Evolutionary conservation across 2,113 vertebrate species (phyloP), one percentile per base, ranked within the genome.

Genomic region (Oophaga pumilio): DNA sequence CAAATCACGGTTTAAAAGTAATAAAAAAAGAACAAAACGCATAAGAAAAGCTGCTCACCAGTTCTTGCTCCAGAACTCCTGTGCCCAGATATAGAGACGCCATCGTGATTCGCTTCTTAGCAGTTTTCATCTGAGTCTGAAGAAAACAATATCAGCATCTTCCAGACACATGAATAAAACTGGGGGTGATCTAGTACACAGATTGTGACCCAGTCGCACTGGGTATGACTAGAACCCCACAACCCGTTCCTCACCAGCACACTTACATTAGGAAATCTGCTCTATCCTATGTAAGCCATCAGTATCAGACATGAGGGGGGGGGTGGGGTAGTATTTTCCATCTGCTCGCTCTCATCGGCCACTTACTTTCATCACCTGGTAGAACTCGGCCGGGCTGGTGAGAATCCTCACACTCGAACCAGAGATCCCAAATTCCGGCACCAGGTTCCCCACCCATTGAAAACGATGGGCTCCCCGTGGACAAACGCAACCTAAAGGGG

Each of bases 81-180:
- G 96, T 97, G 77, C 98, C 98, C 90, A 99, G 94, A 92, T 99
- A 99, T 0, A 99, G 92, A 0, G 98, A 99, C 8, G 98, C 98
- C 96, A 99, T 96, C 91, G 98, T 96, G 22, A 99, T 96, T n/a
- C 98, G 93, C 89, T 91, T 94, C 93, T 93, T 95, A n/a, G 97
- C 97, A 0, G 92, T 92, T 91, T 93, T 96, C 90, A 99, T 97
- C 73, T 96, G 96, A 24, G 92, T 94, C 98, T 99, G 90, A 33
- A 53, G 86, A 85, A 79, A 20, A 82, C 90, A 76, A 62, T 22
- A 22, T 9, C 10, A 22, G 0, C 7, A 26, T 2, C 11, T 68
- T 68, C 26, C 9, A 26, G 33, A 43, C 33, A 5, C 33, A 43
- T 43, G 33, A 5, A 1, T 43, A 2, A 43, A 2, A 43, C 33